Base-by-base conservation (phyloP, 1,140 invertebrate genomes). In the Cylas formicarius region DNA sequence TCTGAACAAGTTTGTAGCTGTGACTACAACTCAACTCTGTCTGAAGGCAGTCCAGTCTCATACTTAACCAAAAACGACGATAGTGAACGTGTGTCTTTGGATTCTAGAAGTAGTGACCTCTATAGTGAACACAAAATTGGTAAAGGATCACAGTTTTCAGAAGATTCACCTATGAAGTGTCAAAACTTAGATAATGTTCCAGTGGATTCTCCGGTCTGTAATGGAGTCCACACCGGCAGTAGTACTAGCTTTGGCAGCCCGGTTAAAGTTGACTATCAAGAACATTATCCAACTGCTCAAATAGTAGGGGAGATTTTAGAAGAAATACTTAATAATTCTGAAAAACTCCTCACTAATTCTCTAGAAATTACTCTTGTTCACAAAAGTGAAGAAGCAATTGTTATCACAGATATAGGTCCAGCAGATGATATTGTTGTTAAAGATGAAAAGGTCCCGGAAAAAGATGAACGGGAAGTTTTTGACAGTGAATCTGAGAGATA, bases 221-320 rank as follows among this genome's bases (percentile, higher is more conserved):
- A 66, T 33, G 64, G 64, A 11, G 49, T 65, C 2, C 60, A 63
- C 28, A 56, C 50, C 1, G 60, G 56, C 10, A 64, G 58, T 33
- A 62, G 58, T 44, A 51, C 60, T 2, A 63, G 57, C 41, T 58
- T 61, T 22, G 58, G 55, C 6, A 65, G 58, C 33, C 59, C 62
- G 0, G 51, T 41, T 13, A 58, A 58, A 33, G 44, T 44, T 9
- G 50, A 58, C 20, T 58, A 66, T 16, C 56, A 58, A 3, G 65
- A 72, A 45, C 74, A 77, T 49, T 64, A 72, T 17, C 68, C 68
- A 19, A 70, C 70, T 47, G 66, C 56, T 34, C 70, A 75, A 55
- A 67, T 74, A 42, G 73, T 73, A 6, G 67, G 74, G 48, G 72
- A 76, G 29, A 75, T 78, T 49, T 72, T 80, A 42, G 67, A 71